Conservation (phyloP, 2,888 invertebrate genomes). For the Caenorhabditis imperialis region DNA sequence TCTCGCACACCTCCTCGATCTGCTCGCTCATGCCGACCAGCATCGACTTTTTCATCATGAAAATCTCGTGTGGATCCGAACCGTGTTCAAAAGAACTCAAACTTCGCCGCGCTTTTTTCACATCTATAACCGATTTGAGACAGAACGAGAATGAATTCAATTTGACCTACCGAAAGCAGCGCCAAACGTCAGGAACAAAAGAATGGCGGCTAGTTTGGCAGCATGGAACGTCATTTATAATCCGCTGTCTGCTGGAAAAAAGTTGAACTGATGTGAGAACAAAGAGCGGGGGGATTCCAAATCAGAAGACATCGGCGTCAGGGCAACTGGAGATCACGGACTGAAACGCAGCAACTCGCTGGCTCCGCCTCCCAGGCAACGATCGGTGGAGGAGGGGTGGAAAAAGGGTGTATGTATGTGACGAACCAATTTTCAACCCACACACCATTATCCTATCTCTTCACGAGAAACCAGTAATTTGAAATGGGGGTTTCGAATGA, state of each 20-base stretch:
- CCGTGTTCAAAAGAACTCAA: too few species aligned
- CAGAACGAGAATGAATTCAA: not conserved
- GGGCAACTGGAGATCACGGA: too few species aligned
- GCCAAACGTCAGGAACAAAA: constrained; percentile 1
- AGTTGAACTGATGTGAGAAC: too few species aligned
- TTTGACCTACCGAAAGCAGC: constrained; percentile 11
- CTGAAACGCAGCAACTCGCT: too few species aligned
- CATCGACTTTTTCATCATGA: constrained; percentile 20
- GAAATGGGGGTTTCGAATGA: not conserved
- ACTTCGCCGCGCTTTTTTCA: too few species aligned
- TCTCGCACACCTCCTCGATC: constrained; percentile 28
- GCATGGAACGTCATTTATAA: not conserved
- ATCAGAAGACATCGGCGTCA: too few species aligned
- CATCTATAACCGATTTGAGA: too few species aligned
- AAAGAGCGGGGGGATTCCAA: too few species aligned
- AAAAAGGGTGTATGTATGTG: not conserved
- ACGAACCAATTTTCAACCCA: constrained; percentile 15
- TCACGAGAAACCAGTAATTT: constrained; percentile 20
- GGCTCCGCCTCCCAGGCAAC: too few species aligned
- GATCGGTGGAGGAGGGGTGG: too few species aligned
- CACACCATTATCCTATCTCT: constrained; percentile 4
- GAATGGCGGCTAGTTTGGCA: not conserved
- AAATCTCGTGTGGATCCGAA: not conserved
- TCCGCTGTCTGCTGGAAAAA: not conserved
- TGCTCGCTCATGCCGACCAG: constrained; percentile 32